Base-by-base conservation (phyloP, 2,797 vertebrate genomes). In the Salarias fasciatus region DNA sequence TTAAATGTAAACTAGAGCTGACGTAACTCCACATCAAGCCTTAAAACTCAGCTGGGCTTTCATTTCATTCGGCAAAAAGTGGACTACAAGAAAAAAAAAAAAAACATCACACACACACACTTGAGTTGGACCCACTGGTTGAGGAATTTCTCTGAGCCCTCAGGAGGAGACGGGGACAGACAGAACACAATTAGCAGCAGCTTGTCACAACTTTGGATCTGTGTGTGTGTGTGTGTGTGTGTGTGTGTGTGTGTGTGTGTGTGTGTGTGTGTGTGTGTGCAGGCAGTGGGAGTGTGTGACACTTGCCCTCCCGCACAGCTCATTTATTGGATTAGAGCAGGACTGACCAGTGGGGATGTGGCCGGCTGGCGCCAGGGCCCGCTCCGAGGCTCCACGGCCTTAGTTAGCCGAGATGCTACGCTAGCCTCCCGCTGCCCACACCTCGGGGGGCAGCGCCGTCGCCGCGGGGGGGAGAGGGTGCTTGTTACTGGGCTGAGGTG, bases 271-370 rank as follows among this genome's bases (percentile, higher is more conserved):
- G 62, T 49, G 53, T 49, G 61, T 41, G 43, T n/a, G 6, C 31
- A 24, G 46, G 33, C 14, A 31, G 43, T 65, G 29, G 51, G 51
- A 64, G 71, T 84, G 80, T 84, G 87, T 77, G 85, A 88, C 87
- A 85, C 81, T 88, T 88, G 84, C 85, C 83, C 86, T 84, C 72
- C 70, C 67, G 83, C 72, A 70, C 84, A 72, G 69, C 86, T 91
- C 87, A 89, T 88, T 91, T 90, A 92, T 84, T 89, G 85, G 87
- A 92, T 92, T 91, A 92, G 89, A 83, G 72, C 84, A 73, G 82
- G 66, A 69, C 82, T 89, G 81, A 88, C 84, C 87, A 89, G 84
- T 83, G 85, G 85, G 84, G 80, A 85, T 87, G 72, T 82, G 81
- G 83, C 84, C 55, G 56, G 81, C 86, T 63, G 82, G 87, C 85